phyloP scores from a whole-genome alignment of 2,113 vertebrate genomes.

The Eretmochelys imbricata region DNA sequence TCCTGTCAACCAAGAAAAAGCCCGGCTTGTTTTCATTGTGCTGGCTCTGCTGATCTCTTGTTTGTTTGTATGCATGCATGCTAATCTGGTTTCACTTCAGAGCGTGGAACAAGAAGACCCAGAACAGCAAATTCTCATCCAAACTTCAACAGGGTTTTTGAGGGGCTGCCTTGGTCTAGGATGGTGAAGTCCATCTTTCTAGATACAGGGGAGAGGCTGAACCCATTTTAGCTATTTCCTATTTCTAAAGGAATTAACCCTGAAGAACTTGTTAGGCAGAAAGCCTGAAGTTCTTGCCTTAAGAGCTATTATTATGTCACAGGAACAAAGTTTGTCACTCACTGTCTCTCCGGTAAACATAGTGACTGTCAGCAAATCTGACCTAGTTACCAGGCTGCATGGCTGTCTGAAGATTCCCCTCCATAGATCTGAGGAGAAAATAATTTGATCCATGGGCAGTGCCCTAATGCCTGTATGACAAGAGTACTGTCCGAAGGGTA shows the following conservation, averaged over 20 bases:
- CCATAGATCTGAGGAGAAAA: background rate
- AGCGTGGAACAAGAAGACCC: background rate
- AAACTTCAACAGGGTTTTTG: no score
- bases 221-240: background rate
- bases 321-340: background rate
- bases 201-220: background rate
- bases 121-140: background rate
- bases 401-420: background rate
- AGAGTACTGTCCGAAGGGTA: background rate
- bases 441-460: background rate
- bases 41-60: background rate
- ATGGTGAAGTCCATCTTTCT: background rate
- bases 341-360: background rate
- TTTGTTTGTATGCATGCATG: accelerated
- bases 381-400: background rate
- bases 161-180: no score
- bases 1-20: background rate
- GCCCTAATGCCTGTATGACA: background rate
- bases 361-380: background rate
- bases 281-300: background rate
- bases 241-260: background rate
- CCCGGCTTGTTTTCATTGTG: background rate
- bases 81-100: no score
- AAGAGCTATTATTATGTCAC: background rate
- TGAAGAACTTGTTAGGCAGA: background rate